Percentiles rank a stretch among this genome's conserved stretches.
Conservation (phyloP, 2,888 invertebrate genomes). For the Drosophila melanocephala region DNA sequence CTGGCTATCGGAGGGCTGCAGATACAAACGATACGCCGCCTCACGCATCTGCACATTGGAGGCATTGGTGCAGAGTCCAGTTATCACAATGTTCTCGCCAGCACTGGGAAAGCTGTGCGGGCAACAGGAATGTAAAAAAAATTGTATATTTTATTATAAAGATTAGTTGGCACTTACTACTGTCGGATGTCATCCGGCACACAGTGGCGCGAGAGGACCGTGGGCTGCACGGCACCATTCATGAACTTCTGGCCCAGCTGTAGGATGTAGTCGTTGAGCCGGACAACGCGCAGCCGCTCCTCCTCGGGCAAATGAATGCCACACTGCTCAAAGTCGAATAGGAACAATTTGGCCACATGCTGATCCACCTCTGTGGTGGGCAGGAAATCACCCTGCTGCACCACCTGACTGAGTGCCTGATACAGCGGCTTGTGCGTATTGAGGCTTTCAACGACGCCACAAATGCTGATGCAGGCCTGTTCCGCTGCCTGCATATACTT, state of each 20-base stretch:
- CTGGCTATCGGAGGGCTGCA: constrained; percentile 92
- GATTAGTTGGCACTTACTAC: constrained; percentile 87
- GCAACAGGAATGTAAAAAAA: not conserved
- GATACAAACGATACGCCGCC: constrained; percentile 94
- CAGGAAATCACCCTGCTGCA: constrained; percentile 89
- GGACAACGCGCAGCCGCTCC: constrained; percentile 91
- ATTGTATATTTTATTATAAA: not conserved
- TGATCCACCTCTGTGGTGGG: constrained; percentile 91
- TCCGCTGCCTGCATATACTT: constrained; percentile 94
- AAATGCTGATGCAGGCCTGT: constrained; percentile 94
- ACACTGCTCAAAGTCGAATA: constrained; percentile 98
- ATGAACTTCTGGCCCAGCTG: constrained; percentile 94
- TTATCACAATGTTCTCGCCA: constrained; percentile 91
- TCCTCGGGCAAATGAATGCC: constrained; percentile 96
- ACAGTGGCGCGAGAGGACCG: constrained; percentile 88
- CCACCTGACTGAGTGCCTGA: constrained; percentile 90
- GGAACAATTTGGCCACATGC: constrained; percentile 94
- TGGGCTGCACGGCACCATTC: constrained; percentile 90
- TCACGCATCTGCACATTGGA: constrained; percentile 92
- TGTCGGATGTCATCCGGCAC: constrained; percentile 91
- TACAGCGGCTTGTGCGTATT: constrained; percentile 96
- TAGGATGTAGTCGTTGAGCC: constrained; percentile 94
- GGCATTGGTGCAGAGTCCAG: constrained; percentile 94
- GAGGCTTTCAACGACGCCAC: constrained; percentile 96
- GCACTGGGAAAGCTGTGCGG: constrained; percentile 87